Evolutionary conservation across 1,140 invertebrate genomes (phyloP).

Genomic region (Monomorium pharaonis): DNA sequence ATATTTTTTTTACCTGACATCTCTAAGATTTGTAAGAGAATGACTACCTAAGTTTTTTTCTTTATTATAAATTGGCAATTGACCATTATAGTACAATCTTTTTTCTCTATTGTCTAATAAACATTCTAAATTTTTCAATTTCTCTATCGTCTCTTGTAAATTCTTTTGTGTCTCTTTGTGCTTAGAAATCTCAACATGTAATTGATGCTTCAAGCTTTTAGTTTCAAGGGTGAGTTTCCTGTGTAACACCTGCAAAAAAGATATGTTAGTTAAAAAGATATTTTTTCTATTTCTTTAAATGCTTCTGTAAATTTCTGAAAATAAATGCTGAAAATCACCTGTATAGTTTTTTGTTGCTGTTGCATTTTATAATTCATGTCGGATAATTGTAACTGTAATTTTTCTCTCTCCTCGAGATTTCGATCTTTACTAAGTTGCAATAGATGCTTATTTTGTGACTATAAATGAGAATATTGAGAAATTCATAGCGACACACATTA

Average conservation of each 20-base stretch:
- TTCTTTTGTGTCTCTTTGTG: slow-evolving; percentile 89
- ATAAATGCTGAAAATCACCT: slow-evolving; percentile 75
- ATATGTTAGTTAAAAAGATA: slow-evolving; percentile 79
- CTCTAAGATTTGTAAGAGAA: slow-evolving; percentile 82
- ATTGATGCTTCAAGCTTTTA: slow-evolving; percentile 90
- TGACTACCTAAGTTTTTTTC: slow-evolving; percentile 73
- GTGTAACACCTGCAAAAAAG: slow-evolving; percentile 85
- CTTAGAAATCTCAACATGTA: slow-evolving; percentile 89
- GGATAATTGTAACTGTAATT: slow-evolving; percentile 88
- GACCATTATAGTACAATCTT: slow-evolving; percentile 78
- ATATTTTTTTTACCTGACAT: slow-evolving; percentile 73
- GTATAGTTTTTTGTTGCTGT: slow-evolving; percentile 89
- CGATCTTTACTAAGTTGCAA: slow-evolving; percentile 89
- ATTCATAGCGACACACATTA: background rate
- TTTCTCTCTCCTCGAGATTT: slow-evolving; percentile 90
- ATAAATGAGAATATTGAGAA: slow-evolving; percentile 29
- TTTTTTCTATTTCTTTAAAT: slow-evolving; percentile 85
- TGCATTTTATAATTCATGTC: slow-evolving; percentile 88
- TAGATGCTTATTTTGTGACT: slow-evolving; percentile 88
- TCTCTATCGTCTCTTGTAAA: slow-evolving; percentile 87
- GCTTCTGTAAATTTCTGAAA: background rate
- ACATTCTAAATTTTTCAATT: slow-evolving; percentile 87
- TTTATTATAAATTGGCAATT: slow-evolving; percentile 74
- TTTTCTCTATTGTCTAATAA: slow-evolving; percentile 80
- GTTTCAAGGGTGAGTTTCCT: slow-evolving; percentile 89